Percentiles rank a stretch among this genome's conserved stretches.
Conservation (phyloP, 2,113 vertebrate species). For the Alligator mississippiensis region DNA sequence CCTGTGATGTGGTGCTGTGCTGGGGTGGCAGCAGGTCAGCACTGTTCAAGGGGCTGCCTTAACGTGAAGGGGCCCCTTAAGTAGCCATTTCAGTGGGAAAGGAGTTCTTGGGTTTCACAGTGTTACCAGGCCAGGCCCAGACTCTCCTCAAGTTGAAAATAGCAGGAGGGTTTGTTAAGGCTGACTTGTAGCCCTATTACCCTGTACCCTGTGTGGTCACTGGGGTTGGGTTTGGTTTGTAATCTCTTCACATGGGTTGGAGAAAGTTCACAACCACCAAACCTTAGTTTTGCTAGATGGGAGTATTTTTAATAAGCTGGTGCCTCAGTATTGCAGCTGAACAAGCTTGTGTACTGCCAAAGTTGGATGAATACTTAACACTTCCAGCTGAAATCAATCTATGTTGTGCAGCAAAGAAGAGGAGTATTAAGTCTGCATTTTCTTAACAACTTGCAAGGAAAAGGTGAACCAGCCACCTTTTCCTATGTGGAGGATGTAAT, state of each 20-base stretch:
- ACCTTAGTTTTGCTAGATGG: background rate
- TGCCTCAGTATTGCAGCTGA: background rate
- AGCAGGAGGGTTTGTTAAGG: background rate
- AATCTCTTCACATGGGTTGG: background rate
- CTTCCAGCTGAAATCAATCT: background rate
- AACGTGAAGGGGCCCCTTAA: background rate
- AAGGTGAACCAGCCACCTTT: background rate
- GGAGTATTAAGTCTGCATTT: slow-evolving; percentile 31
- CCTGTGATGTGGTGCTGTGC: too few relatives aligned
- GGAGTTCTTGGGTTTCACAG: background rate
- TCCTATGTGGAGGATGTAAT: slow-evolving; percentile 13
- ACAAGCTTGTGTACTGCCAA: background rate
- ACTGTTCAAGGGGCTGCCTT: background rate
- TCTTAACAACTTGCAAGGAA: background rate
- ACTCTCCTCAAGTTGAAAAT: background rate
- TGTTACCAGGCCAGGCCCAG: background rate
- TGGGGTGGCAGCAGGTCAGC: too few relatives aligned
- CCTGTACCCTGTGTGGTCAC: background rate
- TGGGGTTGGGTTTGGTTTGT: background rate
- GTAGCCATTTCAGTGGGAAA: background rate
- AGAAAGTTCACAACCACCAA: background rate
- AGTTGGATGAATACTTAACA: background rate
- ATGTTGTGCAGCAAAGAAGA: background rate
- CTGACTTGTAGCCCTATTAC: background rate
- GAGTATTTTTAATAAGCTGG: background rate